Percentiles rank a stretch among this genome's conserved stretches.
These are phyloP conservation scores for Euphonia xanthogaster DNA, from an alignment of 2,797 vertebrate genomes.

Conservation along the genomic window DNA sequence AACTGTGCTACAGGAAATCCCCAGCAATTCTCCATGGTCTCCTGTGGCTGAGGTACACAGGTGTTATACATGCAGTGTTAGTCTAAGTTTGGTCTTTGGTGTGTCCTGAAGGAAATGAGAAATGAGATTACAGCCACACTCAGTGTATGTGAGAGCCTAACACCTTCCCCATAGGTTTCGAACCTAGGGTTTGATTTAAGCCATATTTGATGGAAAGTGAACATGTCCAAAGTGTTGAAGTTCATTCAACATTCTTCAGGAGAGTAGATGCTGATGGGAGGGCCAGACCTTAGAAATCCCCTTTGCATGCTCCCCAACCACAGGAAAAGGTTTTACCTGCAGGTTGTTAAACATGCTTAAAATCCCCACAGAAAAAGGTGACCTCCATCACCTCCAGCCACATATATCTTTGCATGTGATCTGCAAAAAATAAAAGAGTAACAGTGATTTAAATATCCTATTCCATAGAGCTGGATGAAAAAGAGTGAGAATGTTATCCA, in stretches of 20 bases:
- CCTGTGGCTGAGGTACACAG: background rate
- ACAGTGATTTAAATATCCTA: background rate
- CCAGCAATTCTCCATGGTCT: background rate
- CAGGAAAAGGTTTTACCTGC: background rate
- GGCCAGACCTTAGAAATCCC: background rate
- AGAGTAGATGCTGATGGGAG: background rate
- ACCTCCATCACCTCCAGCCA: background rate
- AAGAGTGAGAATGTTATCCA: background rate
- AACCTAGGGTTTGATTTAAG: background rate
- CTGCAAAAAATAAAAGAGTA: background rate
- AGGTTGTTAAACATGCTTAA: background rate
- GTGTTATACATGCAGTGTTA: accelerated
- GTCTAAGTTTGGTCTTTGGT: background rate
- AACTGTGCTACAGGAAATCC: background rate
- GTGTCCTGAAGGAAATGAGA: background rate
- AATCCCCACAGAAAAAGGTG: background rate
- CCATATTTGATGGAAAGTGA: background rate
- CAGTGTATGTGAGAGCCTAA: background rate
- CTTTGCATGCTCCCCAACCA: background rate
- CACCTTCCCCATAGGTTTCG: background rate
- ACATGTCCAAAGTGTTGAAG: background rate
- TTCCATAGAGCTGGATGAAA: background rate
- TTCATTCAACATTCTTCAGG: background rate
- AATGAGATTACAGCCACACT: background rate
- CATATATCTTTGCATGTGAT: background rate